Base-by-base conservation (phyloP, 2,797 vertebrate species). In the Eulemur coronatus region DNA sequence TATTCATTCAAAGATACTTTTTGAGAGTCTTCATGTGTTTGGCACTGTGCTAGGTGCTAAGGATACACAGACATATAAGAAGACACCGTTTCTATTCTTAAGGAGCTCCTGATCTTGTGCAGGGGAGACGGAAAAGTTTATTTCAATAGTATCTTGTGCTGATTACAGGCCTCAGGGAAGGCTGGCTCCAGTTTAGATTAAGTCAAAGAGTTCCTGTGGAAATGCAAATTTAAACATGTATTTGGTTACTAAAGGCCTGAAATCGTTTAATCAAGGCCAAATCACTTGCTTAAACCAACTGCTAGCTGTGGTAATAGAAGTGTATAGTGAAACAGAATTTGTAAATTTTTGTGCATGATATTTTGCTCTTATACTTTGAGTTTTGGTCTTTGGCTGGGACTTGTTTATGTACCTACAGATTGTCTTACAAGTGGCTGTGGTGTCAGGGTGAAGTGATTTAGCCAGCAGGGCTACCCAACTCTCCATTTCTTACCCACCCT, bases 401-500 rank as follows among this genome's bases (percentile, higher is more conserved):
- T 96, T 92, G 26, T 93, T 97, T 70, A 38, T 94, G 84, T 91
- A 78, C 89, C 97, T 84, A 57, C 95, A 85, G 95, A 94, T 72
- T 80, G 89, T 90, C 95, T 55, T 91, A 84, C 97, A 96, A 98
- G 96, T 93, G 97, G 84, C 85, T 33, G 96, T 94, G 91, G 61
- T 90, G 96, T 92, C 97, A 72, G 87, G 41, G 94, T 30, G 57
- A 97, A 96, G 87, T 96, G 97, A 69, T 90, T 95, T 95, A 95
- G 94, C 97, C 98, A 96, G 89, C 89, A 97, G 92, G 93, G 57
- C 96, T 97, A 82, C 15, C 80, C 85, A 97, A 84, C 96, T 97
- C 95, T 97, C 97, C 95, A 69, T 97, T 96, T 96, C 96, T 97
- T 97, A 93, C 93, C 81, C 95, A 94, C 93, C 98, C 98, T 93